Conservation (phyloP, 2,888 invertebrate genomes). For the Tanypteryx hageni region DNA sequence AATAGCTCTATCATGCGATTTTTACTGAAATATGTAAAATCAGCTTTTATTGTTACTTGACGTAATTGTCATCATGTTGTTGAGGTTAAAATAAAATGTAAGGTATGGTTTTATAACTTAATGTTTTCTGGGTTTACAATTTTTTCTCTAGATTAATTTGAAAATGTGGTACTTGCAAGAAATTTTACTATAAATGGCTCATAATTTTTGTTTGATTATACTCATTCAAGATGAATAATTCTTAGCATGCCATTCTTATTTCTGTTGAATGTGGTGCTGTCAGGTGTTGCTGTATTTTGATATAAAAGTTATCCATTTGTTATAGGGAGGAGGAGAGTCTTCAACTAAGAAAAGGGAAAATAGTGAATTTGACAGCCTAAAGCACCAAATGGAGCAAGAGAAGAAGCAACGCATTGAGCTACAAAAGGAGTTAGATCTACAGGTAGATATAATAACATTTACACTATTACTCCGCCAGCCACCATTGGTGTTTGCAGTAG, state of each 20-base stretch:
- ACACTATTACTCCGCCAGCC: too few relatives aligned
- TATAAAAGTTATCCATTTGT: neutral
- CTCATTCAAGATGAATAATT: too few relatives aligned
- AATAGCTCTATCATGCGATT: too few relatives aligned
- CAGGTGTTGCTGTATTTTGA: neutral
- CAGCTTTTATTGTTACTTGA: too few relatives aligned
- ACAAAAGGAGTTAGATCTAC: constrained; percentile 93
- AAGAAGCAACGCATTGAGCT: constrained; percentile 84
- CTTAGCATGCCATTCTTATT: neutral
- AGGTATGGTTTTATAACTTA: too few relatives aligned
- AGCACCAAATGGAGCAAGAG: constrained; percentile 84
- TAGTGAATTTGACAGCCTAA: constrained; percentile 80
- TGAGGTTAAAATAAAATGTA: too few relatives aligned
- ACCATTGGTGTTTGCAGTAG: neutral
- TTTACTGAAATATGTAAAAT: too few relatives aligned
- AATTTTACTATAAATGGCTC: neutral
- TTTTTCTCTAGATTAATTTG: too few relatives aligned
- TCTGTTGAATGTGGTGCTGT: neutral
- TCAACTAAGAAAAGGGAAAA: constrained; percentile 72
- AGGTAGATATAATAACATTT: constrained; percentile 76
- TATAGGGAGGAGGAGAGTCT: constrained; percentile 40
- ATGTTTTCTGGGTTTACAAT: too few relatives aligned
- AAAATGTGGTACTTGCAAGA: neutral
- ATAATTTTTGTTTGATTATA: too few relatives aligned
- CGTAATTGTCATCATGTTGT: too few relatives aligned